Evolutionary conservation across 2,113 vertebrate species (phyloP).

Genomic region (Barbus barbus): DNA sequence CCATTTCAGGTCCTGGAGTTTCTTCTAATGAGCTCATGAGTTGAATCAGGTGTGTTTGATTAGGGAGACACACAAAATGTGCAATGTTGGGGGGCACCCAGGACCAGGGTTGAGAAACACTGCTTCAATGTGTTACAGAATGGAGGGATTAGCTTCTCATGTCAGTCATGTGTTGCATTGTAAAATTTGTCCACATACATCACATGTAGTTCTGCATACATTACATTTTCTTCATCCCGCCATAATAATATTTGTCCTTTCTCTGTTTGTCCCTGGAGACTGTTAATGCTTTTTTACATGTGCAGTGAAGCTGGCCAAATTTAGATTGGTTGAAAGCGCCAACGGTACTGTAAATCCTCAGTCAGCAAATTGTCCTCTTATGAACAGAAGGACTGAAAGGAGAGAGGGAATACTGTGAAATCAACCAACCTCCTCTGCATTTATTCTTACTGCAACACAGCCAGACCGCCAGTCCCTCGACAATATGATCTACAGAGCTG

Average conservation of each 20-base stretch:
- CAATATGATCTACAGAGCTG: conserved; percentile 11
- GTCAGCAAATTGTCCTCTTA: conserved; percentile 50
- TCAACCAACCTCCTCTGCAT: conserved; percentile 3
- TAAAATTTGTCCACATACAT: too few species aligned
- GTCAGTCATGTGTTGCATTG: too few species aligned
- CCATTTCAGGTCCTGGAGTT: too few species aligned
- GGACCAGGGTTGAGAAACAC: too few species aligned
- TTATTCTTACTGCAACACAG: conserved; percentile 10
- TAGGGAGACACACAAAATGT: too few species aligned
- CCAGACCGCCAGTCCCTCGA: not conserved
- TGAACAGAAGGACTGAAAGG: conserved; percentile 19
- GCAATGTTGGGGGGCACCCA: too few species aligned
- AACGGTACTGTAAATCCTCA: conserved; percentile 37
- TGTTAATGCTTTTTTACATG: conserved; percentile 6
- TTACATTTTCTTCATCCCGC: not conserved
- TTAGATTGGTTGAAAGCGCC: conserved; percentile 46
- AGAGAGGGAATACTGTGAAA: conserved; percentile 32
- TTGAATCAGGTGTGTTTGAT: too few species aligned
- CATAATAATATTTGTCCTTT: conserved; percentile 23
- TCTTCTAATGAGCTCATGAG: too few species aligned
- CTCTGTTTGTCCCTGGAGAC: conserved; percentile 30
- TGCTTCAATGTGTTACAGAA: too few species aligned
- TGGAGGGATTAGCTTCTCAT: too few species aligned
- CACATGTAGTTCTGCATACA: too few species aligned
- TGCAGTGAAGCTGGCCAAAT: conserved; percentile 50